These are phyloP conservation scores for Chrysoperla carnea DNA, from an alignment of 1,140 invertebrate species.

Conservation along the genomic window DNA sequence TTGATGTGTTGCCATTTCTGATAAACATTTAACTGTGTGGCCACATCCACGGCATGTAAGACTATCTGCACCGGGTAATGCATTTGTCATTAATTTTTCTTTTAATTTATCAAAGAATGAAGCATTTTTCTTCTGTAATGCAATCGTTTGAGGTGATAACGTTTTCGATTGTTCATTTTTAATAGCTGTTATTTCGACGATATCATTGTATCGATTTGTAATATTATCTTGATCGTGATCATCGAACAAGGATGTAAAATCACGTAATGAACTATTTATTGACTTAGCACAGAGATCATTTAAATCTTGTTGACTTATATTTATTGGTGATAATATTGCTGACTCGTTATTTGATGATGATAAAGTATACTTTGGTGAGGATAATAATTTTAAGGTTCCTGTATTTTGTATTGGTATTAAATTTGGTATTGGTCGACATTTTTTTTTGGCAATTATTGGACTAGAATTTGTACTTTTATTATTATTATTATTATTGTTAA, in stretches of 20 bases:
- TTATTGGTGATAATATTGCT: background rate
- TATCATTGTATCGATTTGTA: conserved; percentile 9
- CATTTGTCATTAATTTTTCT: conserved; percentile 41
- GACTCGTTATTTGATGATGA: background rate
- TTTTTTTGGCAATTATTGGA: conserved; percentile 21
- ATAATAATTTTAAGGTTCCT: background rate
- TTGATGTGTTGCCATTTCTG: conserved; percentile 56
- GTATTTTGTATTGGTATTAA: conserved; percentile 39
- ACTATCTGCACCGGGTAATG: conserved; percentile 27
- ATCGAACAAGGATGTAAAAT: conserved; percentile 27
- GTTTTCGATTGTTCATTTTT: conserved; percentile 1
- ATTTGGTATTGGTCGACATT: conserved; percentile 44
- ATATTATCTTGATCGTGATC: conserved; percentile 17
- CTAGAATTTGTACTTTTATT: too few species aligned
- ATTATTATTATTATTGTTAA: too few species aligned
- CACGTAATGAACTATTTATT: conserved; percentile 24
- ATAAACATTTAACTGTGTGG: conserved; percentile 68
- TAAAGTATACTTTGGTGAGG: conserved; percentile 6
- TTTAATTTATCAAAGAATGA: conserved; percentile 70
- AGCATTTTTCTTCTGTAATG: conserved; percentile 47
- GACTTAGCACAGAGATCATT: conserved; percentile 26
- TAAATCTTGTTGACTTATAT: conserved; percentile 20
- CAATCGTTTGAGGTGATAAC: conserved; percentile 9
- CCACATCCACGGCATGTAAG: conserved; percentile 55
- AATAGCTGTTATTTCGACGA: conserved; percentile 14